These are phyloP conservation scores for Copidosoma aretas DNA, from an alignment of 2,888 invertebrate species.

Conservation along the genomic window DNA sequence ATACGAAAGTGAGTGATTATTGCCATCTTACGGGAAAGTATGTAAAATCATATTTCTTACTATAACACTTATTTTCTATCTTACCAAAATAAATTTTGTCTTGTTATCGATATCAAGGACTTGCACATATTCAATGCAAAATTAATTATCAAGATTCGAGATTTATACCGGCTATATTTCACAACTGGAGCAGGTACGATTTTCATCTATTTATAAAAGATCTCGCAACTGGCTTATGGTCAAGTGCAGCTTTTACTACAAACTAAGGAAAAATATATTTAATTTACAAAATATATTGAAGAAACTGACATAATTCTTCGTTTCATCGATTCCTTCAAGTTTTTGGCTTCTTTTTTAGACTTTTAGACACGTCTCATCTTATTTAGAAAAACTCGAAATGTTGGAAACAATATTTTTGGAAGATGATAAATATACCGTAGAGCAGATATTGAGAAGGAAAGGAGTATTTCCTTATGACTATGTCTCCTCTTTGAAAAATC, in stretches of 20 bases:
- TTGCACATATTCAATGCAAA: conserved; percentile 45
- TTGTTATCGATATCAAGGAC: conserved; percentile 17
- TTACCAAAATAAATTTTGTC: not conserved
- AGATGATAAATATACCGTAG: not conserved
- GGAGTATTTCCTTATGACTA: not conserved
- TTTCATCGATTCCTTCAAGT: conserved; percentile 36
- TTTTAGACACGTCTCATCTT: conserved; percentile 23
- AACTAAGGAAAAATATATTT: conserved; percentile 53
- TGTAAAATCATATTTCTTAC: not conserved
- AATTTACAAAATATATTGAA: conserved; percentile 28
- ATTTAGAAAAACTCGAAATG: not conserved
- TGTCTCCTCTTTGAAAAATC: not conserved
- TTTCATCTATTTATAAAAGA: conserved; percentile 38
- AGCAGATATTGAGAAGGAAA: not conserved
- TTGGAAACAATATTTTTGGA: not conserved
- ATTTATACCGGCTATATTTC: conserved; percentile 51
- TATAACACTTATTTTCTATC: not conserved
- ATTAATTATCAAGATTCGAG: conserved; percentile 48
- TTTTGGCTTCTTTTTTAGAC: conserved; percentile 28
- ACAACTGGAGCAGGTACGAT: conserved; percentile 35
- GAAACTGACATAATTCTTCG: conserved; percentile 17
- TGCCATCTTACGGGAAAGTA: not conserved
- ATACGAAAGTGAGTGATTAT: conserved; percentile 1
- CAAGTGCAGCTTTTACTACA: conserved; percentile 44
- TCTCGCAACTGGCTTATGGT: conserved; percentile 27